A percentile compares a stretch with the other conserved stretches of the same genome.
phyloP scores from a whole-genome alignment of 1,140 invertebrate species.

The Cheumatopsyche charites region DNA sequence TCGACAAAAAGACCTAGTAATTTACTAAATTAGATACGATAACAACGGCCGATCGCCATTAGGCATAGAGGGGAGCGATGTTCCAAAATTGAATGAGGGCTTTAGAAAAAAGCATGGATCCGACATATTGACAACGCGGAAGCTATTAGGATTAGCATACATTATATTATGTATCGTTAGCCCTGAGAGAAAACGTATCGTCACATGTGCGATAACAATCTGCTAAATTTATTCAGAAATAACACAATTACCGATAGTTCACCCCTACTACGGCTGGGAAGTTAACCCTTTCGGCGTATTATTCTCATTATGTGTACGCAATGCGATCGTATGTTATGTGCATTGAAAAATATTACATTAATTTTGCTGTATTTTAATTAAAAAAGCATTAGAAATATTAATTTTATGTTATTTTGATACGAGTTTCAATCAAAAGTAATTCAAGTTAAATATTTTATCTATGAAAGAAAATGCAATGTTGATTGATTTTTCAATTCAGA shows the following conservation, averaged over 20 bases:
- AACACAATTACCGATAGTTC: conserved; percentile 31
- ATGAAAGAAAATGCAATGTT: too few species aligned
- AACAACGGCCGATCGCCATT: not conserved
- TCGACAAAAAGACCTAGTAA: not conserved
- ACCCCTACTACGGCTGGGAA: not conserved
- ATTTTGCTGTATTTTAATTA: too few species aligned
- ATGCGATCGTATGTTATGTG: not conserved
- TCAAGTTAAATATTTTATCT: too few species aligned
- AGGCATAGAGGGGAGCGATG: not conserved
- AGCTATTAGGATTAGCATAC: conserved; percentile 35
- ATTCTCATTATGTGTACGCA: not conserved
- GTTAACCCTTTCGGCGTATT: conserved; percentile 26
- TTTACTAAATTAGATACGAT: conserved; percentile 20
- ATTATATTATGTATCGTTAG: not conserved
- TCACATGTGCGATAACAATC: conserved; percentile 36
- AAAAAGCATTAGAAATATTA: too few species aligned
- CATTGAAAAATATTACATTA: not conserved
- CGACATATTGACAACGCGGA: conserved; percentile 12
- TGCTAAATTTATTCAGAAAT: conserved; percentile 37
- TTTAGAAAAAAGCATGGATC: not conserved
- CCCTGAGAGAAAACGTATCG: not conserved
- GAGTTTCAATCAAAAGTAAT: too few species aligned
- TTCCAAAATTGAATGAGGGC: not conserved
- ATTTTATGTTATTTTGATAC: too few species aligned
- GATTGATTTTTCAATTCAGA: too few species aligned